Conservation (phyloP, 2,888 invertebrate genomes). For the Drosophila ustulata region DNA sequence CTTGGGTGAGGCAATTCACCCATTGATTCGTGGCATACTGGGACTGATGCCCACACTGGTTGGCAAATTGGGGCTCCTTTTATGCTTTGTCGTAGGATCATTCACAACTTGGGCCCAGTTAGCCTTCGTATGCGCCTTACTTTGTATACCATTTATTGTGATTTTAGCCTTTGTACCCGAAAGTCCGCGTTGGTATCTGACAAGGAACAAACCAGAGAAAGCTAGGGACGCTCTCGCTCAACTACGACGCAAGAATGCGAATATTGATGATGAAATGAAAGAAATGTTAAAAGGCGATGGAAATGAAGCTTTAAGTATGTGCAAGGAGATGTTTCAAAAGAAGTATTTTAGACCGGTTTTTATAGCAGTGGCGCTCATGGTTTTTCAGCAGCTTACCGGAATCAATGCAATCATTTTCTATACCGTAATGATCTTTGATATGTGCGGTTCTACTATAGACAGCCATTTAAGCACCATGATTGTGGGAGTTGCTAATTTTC, state of each 20-base stretch:
- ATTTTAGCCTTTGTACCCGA: conserved; percentile 93
- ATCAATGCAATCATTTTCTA: conserved; percentile 93
- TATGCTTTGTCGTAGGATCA: conserved; percentile 88
- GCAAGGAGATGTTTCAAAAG: conserved; percentile 64
- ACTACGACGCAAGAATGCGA: conserved; percentile 89
- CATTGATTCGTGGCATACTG: conserved; percentile 90
- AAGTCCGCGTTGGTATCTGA: conserved; percentile 89
- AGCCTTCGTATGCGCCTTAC: conserved; percentile 47
- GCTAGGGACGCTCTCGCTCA: conserved; percentile 88
- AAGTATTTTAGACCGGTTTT: conserved; percentile 88
- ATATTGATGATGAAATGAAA: conserved; percentile 86
- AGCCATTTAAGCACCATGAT: conserved; percentile 89
- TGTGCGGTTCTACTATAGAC: conserved; percentile 84
- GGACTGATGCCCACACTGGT: conserved; percentile 94
- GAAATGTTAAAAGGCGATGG: conserved; percentile 70
- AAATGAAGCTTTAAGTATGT: conserved; percentile 85
- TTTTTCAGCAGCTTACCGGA: conserved; percentile 93
- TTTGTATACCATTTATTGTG: conserved; percentile 87
- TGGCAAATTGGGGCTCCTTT: conserved; percentile 91
- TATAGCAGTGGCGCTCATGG: conserved; percentile 91
- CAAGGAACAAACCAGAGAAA: conserved; percentile 86
- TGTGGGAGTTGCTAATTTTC: conserved; percentile 90
- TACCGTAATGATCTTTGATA: conserved; percentile 89
- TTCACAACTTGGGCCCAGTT: conserved; percentile 41
- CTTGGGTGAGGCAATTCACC: conserved; percentile 92